phyloP scores from a whole-genome alignment of 2,797 vertebrate species.

The Leptodactylus fallax region DNA sequence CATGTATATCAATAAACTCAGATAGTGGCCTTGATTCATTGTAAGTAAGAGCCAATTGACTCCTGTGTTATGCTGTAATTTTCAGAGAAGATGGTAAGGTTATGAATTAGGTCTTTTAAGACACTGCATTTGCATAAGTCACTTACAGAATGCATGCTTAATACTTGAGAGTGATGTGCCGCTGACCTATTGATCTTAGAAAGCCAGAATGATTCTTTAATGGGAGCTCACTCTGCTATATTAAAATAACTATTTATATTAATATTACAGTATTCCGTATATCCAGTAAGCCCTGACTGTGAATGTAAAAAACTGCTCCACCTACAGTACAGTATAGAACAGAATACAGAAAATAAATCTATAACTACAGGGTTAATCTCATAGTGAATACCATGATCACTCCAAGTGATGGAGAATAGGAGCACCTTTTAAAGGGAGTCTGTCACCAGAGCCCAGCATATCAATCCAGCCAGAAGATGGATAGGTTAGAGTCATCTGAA shows the following conservation, averaged over 20 bases:
- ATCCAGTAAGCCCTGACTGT: not conserved
- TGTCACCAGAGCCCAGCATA: too few species aligned
- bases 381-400: too few species aligned
- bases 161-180: slow-evolving; percentile 20
- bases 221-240: slow-evolving; percentile 3
- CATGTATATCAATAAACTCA: not conserved
- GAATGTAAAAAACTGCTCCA: not conserved
- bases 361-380: too few species aligned
- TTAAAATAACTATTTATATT: slow-evolving; percentile 7
- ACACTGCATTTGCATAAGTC: slow-evolving; percentile 23
- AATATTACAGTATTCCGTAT: not conserved
- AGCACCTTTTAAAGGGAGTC: too few species aligned
- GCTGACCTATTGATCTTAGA: slow-evolving; percentile 29
- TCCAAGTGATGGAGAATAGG: too few species aligned
- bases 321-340: too few species aligned
- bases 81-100: slow-evolving; percentile 3
- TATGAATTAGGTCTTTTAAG: not conserved
- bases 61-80: not conserved
- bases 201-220: slow-evolving; percentile 19
- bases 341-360: too few species aligned
- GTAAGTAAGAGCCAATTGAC: not conserved
- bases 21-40: not conserved
- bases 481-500: too few species aligned
- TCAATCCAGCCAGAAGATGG: too few species aligned
- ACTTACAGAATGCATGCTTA: slow-evolving; percentile 24